A percentile compares a stretch with the other conserved stretches of the same genome.
phyloP scores from a whole-genome alignment of 2,888 invertebrate genomes.

The Athalia rosae region DNA sequence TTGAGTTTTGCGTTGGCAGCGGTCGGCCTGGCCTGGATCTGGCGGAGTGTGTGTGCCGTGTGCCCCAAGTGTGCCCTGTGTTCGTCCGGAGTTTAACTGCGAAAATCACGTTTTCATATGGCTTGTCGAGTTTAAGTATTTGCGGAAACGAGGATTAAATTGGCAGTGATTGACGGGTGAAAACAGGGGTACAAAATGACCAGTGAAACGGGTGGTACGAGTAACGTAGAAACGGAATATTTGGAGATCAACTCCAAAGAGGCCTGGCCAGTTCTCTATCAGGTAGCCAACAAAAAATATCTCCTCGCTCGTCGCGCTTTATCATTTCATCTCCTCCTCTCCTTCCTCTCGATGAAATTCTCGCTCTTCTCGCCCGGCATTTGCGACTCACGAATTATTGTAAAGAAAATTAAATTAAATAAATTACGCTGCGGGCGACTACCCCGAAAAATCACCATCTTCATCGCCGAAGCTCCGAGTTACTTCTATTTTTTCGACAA shows the following conservation, averaged over 20 bases:
- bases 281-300: slow-evolving; percentile 75
- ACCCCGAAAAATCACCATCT: too few species aligned
- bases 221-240: slow-evolving; percentile 84
- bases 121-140: slow-evolving; percentile 24
- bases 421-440: too few species aligned
- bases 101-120: slow-evolving; percentile 36
- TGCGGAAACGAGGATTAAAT: slow-evolving; percentile 1
- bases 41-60: slow-evolving; percentile 49
- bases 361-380: not conserved
- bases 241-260: slow-evolving; percentile 81
- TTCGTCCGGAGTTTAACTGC: slow-evolving; percentile 40
- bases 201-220: slow-evolving; percentile 53
- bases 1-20: slow-evolving; percentile 52
- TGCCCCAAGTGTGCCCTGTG: slow-evolving; percentile 45
- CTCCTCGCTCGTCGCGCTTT: slow-evolving; percentile 27
- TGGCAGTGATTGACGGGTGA: slow-evolving; percentile 19
- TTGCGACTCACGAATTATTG: too few species aligned
- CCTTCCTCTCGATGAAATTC: not conserved
- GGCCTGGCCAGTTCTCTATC: slow-evolving; percentile 83
- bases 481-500: not conserved
- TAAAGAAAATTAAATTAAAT: too few species aligned
- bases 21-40: slow-evolving; percentile 46
- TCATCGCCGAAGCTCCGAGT: too few species aligned
- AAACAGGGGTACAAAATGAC: slow-evolving; percentile 33
- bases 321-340: slow-evolving; percentile 26